Base-by-base conservation (phyloP, 2,797 vertebrate genomes). In the Bovichtus diacanthus region DNA sequence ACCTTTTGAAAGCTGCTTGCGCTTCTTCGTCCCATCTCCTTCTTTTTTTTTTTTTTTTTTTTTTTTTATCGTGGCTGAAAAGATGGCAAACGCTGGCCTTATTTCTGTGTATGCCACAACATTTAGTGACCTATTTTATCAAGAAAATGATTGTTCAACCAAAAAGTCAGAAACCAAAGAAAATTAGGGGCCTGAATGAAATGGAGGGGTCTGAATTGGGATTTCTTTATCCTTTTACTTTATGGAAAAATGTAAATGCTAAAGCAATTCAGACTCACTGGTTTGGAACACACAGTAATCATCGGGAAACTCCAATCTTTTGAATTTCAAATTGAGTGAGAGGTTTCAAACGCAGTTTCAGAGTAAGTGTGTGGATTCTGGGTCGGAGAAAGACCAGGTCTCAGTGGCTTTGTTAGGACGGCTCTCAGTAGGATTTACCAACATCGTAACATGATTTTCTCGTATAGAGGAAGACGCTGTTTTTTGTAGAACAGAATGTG, bases 391-490 rank as follows among this genome's bases (percentile, higher is more conserved):
- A 79, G 47, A 54, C 1, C 60, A 65, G 50, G 75, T 78, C 82
- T 80, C 74, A 12, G 34, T 49, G 25, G 61, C 27, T 82, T 76
- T 78, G 64, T 64, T 55, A 74, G 81, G 83, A 76, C 80, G 77
- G 72, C 64, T 87, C 88, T 78, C 74, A 23, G 65, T 59, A 61
- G 87, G 59, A 72, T 86, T 89, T 29, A 3, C 64, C 87, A 80
- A 82, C 90, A 78, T 65, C 1, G 15, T 60, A 70, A 81, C 80
- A 71, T 63, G 31, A 34, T 70, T 85, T 83, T 78, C 69, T 65
- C 77, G 66, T 83, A 73, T 73, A n/a, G 41, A 78, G 76, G 82
- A 72, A 67, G 72, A 76, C 47, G 50, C 50, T 79, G 5, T 70
- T 81, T 72, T 74, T 70, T 83, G 49, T 81, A 38, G 50, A 82